These are phyloP conservation scores for Drosophila maculinotata DNA, from an alignment of 2,888 invertebrate genomes.

Conservation along the genomic window DNA sequence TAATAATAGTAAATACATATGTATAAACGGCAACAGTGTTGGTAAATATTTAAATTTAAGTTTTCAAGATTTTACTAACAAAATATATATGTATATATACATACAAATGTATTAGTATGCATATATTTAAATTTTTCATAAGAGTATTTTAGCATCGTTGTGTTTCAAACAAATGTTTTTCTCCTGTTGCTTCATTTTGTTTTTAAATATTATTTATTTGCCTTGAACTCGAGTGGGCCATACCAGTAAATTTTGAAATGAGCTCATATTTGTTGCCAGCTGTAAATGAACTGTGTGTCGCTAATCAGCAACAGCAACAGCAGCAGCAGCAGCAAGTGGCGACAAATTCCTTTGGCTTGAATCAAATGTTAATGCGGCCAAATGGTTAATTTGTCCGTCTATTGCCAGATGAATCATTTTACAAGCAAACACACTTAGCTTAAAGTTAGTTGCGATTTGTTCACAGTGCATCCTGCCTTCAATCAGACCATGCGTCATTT, in stretches of 20 bases:
- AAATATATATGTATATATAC: no score
- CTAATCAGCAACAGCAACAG: conserved; percentile 44
- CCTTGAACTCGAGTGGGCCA: conserved; percentile 23
- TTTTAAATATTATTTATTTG: conserved; percentile 33
- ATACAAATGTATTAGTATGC: no score
- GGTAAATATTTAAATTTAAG: not conserved
- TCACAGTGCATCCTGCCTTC: conserved; percentile 37
- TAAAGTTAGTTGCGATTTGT: not conserved
- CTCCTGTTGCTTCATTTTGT: conserved; percentile 8
- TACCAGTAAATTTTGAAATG: conserved; percentile 32
- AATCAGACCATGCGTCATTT: conserved; percentile 53
- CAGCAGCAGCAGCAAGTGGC: conserved; percentile 22
- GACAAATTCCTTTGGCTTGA: conserved; percentile 60
- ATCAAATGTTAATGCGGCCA: conserved; percentile 28
- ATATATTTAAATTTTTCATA: no score
- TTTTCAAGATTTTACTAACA: no score
- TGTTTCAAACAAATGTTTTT: not conserved
- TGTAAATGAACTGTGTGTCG: conserved; percentile 30
- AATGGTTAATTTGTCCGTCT: not conserved
- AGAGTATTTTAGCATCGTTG: conserved; percentile 7
- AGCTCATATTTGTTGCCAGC: conserved; percentile 41
- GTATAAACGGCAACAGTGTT: not conserved
- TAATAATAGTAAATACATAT: not conserved
- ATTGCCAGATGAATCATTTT: conserved; percentile 40
- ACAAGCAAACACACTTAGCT: not conserved